Evolutionary conservation across 2,888 invertebrate genomes (phyloP).

Genomic region (Drosophila aldrichi): DNA sequence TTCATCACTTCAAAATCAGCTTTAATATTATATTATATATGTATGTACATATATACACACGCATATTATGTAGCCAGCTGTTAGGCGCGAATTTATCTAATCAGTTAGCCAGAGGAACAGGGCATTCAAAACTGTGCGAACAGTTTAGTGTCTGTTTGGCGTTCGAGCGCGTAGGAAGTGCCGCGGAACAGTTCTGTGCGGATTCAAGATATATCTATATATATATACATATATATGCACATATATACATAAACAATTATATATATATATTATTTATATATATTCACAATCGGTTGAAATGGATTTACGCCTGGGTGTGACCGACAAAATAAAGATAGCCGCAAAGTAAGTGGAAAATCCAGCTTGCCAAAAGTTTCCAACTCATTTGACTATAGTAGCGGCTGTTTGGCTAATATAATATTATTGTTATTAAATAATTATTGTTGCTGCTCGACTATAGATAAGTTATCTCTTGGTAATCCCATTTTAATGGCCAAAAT

Average conservation of each 20-base stretch:
- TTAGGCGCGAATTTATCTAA: constrained; percentile 56
- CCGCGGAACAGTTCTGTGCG: constrained; percentile 24
- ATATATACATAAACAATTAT: background rate
- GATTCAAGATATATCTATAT: constrained; percentile 3
- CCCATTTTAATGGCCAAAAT: constrained; percentile 2
- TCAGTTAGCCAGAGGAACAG: constrained; percentile 28
- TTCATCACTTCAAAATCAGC: constrained; percentile 18
- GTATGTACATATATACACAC: background rate
- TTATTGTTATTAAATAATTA: background rate
- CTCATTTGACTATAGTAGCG: constrained; percentile 3
- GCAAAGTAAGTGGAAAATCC: constrained; percentile 43
- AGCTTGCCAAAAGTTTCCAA: background rate
- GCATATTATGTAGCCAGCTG: constrained; percentile 43
- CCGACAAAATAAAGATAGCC: constrained; percentile 45
- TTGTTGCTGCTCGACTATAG: background rate
- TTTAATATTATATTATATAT: constrained; percentile 10
- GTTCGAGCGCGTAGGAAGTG: constrained; percentile 61
- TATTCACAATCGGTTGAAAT: constrained; percentile 17
- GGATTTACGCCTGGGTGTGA: constrained; percentile 44
- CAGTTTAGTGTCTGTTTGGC: constrained; percentile 56
- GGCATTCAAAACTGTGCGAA: constrained; percentile 33
- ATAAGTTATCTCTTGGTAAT: constrained; percentile 3
- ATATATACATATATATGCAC: background rate
- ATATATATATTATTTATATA: constrained; percentile 7
- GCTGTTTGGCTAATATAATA: background rate